Percentiles rank a stretch among this genome's conserved stretches.
phyloP scores from a whole-genome alignment of 2,888 invertebrate species.

The Dorcus hopei region DNA sequence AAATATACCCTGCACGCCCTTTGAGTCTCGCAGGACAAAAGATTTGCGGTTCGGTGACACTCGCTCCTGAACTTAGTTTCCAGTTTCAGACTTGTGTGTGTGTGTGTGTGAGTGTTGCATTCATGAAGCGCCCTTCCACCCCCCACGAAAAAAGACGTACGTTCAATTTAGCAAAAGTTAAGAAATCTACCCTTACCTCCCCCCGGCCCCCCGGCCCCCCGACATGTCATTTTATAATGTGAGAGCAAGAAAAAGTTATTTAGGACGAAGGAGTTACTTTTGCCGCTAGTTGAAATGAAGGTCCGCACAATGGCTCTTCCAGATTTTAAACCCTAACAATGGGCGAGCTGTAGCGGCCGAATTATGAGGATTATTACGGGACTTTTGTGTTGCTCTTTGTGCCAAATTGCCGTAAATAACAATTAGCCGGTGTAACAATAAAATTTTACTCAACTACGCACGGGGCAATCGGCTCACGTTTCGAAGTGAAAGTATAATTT shows the following conservation, averaged over 20 bases:
- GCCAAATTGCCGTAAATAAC: background rate
- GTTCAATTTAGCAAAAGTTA: too few species aligned
- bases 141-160: too few species aligned
- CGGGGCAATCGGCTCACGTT: background rate
- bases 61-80: conserved; percentile 17
- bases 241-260: too few species aligned
- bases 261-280: background rate
- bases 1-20: conserved; percentile 14
- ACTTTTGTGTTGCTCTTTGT: conserved; percentile 5
- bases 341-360: background rate
- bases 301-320: background rate
- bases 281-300: background rate
- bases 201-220: too few species aligned
- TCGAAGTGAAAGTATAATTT: background rate
- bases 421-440: background rate
- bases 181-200: too few species aligned
- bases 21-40: conserved; percentile 23
- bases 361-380: conserved; percentile 7
- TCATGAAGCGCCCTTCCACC: too few species aligned
- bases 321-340: conserved; percentile 3
- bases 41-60: conserved; percentile 24
- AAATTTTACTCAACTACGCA: background rate
- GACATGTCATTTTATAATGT: too few species aligned
- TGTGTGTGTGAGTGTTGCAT: background rate
- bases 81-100: conserved; percentile 1